Base-by-base conservation (phyloP, 2,888 invertebrate genomes). In the Caenorhabditis imperialis region DNA sequence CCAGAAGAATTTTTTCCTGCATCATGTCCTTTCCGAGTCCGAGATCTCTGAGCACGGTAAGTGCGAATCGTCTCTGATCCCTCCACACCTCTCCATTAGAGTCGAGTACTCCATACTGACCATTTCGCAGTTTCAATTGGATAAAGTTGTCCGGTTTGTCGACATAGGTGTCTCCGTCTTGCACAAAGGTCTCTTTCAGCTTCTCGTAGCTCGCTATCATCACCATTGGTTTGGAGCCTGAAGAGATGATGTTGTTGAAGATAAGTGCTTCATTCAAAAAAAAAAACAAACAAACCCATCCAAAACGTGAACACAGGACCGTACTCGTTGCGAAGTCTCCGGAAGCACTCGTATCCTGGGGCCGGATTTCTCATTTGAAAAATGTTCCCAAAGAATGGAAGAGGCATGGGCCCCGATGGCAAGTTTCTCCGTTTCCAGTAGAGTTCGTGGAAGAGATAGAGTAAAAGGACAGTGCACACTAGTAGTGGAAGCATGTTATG, bases 371-470 rank as follows among this genome's bases (percentile, higher is more conserved):
- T 30, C 10, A 30, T 7, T 30, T 5, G 10, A 7, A 30, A 30
- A 5, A 30, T 7, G 10, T 82, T 82, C 45, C 84, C 84, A 20
- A 72, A 72, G 2, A 74, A 40, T 1, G 85, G 72, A 67, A 70
- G 74, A 2, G 84, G 84, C 3, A 45, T 63, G n/a, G 84, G 84
- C 1, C 84, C 84, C 3, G 75, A 69, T 1, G 84, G 84, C 0
- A 84, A 72, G 1, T 48, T 50, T 22, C 81, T 58, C 14, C 84
- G 72, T 47, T 84, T 84, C 78, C 81, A 83, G 51, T 80, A 81
- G 10, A 84, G 23, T 51, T 84, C 84, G 53, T 85, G 60, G 44
- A 75, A 72, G 10, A 50, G 10, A 30, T 30, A 30, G 30, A n/a
- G n/a, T n/a, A n/a, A n/a, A n/a, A n/a, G n/a, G n/a, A n/a, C n/a